Base-by-base conservation (phyloP, 2,113 vertebrate species). In the Vidua macroura region DNA sequence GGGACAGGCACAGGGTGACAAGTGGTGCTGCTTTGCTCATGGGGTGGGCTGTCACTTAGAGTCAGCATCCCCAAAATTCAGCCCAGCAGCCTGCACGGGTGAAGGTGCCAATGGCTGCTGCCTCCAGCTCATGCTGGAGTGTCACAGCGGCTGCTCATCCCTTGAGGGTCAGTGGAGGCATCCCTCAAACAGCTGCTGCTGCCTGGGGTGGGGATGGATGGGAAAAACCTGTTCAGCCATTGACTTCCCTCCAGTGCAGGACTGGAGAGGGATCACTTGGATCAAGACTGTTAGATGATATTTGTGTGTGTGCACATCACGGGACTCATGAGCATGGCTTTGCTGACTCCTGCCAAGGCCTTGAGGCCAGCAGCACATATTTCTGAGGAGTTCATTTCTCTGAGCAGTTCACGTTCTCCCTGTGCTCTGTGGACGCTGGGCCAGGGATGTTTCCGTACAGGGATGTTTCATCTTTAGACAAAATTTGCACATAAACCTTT, bases 71-170 rank as follows among this genome's bases (percentile, higher is more conserved):
- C 60, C 2, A 4, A 13, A 73, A 27, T 16, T 12, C 44, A 56
- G 35, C 80, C 55, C 66, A 30, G 2, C 87, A 68, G 60, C 59
- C 81, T 44, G 69, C 28, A 4, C 28, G 15, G 5, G 0, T 3
- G 24, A 6, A 39, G 60, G 58, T 44, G 64, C 52, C 95, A 24
- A 10, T 66, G 59, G 66, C 76, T 33, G 68, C 16, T 51, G 52
- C 68, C 52, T 67, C 37, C 3, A 4, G 73, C 73, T 91, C 23
- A 0, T 0, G 0, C 35, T 46, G 3, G 1, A 11, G 3, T 8
- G 74, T 28, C n/a, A 9, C 4, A 81, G 85, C 2, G 4, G 28
- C 81, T 23, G 64, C 90, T 63, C 22, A 1, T 9, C 41, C 35
- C 53, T 46, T 28, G 12, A 7, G 44, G 8, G 15, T 1, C 53